Conservation (phyloP, 2,113 vertebrate genomes). For the Nothocercus nigrocapillus region DNA sequence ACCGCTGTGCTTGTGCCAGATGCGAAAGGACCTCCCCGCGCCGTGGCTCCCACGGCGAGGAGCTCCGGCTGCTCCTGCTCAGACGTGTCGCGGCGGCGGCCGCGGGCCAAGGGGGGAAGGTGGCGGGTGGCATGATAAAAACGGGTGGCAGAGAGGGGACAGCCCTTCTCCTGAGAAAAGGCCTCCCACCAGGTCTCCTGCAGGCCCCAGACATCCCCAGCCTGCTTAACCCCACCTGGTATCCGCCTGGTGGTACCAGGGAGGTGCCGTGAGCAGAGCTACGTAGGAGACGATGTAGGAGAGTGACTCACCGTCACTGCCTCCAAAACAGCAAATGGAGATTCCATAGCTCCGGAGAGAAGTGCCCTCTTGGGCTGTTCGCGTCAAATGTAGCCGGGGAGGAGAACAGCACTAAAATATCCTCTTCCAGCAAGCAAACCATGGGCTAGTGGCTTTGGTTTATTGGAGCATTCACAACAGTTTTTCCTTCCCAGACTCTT, state of each 20-base stretch:
- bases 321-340: neutral
- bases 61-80: neutral
- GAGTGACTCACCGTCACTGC: neutral
- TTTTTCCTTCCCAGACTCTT: neutral
- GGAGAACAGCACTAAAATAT: neutral
- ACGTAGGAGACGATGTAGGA: neutral
- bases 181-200: neutral
- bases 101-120: no score
- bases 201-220: no score
- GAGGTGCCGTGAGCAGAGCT: accelerated
- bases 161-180: neutral
- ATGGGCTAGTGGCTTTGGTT: neutral
- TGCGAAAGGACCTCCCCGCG: neutral
- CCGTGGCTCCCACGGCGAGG: neutral
- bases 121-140: neutral
- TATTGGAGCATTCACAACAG: neutral
- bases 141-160: neutral
- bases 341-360: neutral
- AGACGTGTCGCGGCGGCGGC: neutral
- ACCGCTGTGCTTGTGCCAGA: neutral
- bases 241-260: no score
- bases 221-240: no score
- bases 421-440: neutral
- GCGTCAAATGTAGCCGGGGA: neutral
- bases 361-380: neutral